phyloP scores from a whole-genome alignment of 2,113 vertebrate species.

The Macrotis lagotis region DNA sequence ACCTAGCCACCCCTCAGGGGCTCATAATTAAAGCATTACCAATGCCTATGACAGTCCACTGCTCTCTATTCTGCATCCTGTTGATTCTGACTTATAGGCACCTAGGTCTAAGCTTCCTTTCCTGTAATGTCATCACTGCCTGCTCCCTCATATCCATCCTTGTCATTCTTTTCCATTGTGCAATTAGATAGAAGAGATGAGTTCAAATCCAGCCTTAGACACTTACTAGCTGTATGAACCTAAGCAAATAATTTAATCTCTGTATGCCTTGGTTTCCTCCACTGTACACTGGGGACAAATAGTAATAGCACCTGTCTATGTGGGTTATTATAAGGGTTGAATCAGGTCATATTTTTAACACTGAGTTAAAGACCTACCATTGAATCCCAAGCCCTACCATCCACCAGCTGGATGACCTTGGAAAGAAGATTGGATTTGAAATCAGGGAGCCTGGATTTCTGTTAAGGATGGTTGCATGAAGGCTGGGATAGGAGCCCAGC shows the following conservation, averaged over 20 bases:
- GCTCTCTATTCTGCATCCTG: not conserved
- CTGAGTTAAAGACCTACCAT: too few species aligned
- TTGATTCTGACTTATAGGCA: not conserved
- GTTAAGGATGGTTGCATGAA: not conserved
- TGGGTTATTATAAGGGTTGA: too few species aligned
- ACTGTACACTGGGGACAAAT: too few species aligned
- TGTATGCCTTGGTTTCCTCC: too few species aligned
- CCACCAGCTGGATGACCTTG: not conserved
- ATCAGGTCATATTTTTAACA: too few species aligned
- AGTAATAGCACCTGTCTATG: too few species aligned
- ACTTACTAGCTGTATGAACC: not conserved
- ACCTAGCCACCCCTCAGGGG: too few species aligned
- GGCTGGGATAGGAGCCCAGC: too few species aligned
- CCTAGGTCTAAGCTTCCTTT: not conserved
- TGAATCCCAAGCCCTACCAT: not conserved
- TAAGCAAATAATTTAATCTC: not conserved
- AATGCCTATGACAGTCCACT: not conserved
- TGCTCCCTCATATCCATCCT: not conserved
- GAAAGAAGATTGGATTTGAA: not conserved
- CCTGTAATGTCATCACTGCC: not conserved
- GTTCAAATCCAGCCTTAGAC: not conserved
- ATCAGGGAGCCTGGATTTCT: not conserved
- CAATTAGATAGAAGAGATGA: not conserved
- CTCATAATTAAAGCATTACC: not conserved
- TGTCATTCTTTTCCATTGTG: not conserved